Evolutionary conservation across 2,113 vertebrate genomes (phyloP), one percentile per base, ranked within the genome.

Genomic region (Aspiorhynchus laticeps): DNA sequence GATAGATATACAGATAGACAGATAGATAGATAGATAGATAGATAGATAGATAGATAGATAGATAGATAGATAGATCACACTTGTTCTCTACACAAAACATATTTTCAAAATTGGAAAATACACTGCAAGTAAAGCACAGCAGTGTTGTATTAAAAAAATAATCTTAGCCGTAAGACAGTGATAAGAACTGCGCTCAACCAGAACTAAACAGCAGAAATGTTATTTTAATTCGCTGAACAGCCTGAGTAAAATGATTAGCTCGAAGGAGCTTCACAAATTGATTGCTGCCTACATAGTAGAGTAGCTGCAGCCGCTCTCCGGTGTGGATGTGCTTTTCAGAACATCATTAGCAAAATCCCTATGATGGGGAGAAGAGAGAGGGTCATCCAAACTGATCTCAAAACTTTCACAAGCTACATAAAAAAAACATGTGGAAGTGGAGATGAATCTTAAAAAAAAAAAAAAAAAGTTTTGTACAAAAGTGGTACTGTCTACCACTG

Each of bases 331-430:
- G 67, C 31, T 10, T 71, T 36, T 71, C 31, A 71, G 67, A 71
- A 71, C 31, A 71, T 71, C 33, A 71, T 71, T 71, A 71, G 8
- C 67, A 71, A 71, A 19, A 33, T 69, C 65, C 65, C 19, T 36
- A 19, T 71, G 17, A 71, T 71, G 4, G 33, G 21, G 33, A 71
- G 69, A 31, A 71, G 19, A 71, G 63, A 71, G 33, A 24, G 69
- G 67, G 33, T 38, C 69, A 73, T 38, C 3, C 17, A 38, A 5
- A 9, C 69, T 73, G 19, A 73, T 73, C 33, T 38, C 33, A 24
- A 73, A 73, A 38, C 69, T 73, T 73, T 73, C 9, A 73, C 69
- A 73, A 71, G 31, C 31, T 69, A 4, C 21, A 24, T 38, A 17
- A 5, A 2, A 36, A 36, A 71, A 8, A 36, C 28, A 36, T 19